Conservation (phyloP, 2,113 vertebrate species). For the Oncorhynchus masou region DNA sequence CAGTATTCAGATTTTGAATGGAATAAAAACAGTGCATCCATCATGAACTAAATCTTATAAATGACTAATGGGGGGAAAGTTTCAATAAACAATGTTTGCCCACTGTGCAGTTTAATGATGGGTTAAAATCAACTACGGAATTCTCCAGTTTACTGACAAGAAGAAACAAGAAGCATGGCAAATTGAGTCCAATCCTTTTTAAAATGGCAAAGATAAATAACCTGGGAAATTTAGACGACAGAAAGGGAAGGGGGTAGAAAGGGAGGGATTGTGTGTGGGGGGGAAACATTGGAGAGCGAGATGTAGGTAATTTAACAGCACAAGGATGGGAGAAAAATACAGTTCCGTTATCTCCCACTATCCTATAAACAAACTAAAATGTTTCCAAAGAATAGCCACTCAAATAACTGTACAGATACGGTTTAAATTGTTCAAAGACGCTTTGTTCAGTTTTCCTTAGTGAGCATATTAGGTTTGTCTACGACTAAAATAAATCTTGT, state of each 20-base stretch:
- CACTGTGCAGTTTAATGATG: conserved; percentile 48
- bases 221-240: conserved; percentile 35
- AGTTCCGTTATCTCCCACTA: conserved; percentile 33
- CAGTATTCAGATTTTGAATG: neutral
- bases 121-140: conserved; percentile 39
- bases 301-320: conserved; percentile 41
- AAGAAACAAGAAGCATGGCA: conserved; percentile 47
- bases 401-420: no score
- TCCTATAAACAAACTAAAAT: no score
- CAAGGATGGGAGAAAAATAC: conserved; percentile 6
- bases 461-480: no score
- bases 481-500: no score
- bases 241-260: conserved; percentile 7
- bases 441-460: no score
- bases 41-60: conserved; percentile 18
- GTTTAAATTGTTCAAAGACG: no score
- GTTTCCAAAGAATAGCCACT: no score
- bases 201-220: conserved; percentile 59
- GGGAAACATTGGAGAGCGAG: conserved; percentile 12
- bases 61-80: conserved; percentile 34
- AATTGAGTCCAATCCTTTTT: conserved; percentile 65
- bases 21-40: conserved; percentile 17
- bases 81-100: conserved; percentile 36
- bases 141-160: conserved; percentile 43
- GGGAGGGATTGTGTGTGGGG: neutral